Evolutionary conservation across 92 coral and sea anemone species (phyloP), one percentile per base, ranked within the genome.

Genomic region (Diadumene lineata): DNA sequence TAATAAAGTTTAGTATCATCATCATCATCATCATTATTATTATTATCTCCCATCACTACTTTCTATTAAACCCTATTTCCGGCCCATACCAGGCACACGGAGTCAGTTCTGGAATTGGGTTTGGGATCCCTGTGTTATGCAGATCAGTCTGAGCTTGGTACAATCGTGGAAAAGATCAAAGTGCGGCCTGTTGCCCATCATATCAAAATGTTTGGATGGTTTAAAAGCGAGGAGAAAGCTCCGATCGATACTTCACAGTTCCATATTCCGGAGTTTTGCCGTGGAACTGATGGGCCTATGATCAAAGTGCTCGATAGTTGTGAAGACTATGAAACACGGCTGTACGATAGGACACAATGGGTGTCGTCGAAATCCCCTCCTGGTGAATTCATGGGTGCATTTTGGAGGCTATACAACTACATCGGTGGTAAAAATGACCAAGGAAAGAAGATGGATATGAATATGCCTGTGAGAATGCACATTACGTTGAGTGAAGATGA

Each of bases 161-260:
- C n/a, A n/a, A n/a, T n/a, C n/a, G n/a, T n/a, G n/a, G n/a, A n/a
- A n/a, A n/a, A n/a, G n/a, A n/a, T n/a, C n/a, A n/a, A n/a, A n/a
- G n/a, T n/a, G n/a, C n/a, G n/a, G n/a, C n/a, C n/a, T n/a, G n/a
- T n/a, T n/a, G n/a, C n/a, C n/a, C n/a, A 38, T 38, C 48, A 38
- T 4, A 13, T 13, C 48, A 38, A 38, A 38, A 65, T 77, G 82
- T 65, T 77, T 2, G 56, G 76, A 16, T 77, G 82, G 82, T 77
- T 77, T 55, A 77, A 68, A 66, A 64, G 82, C 58, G 82, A 77
- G 34, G 82, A 77, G 30, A 77, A 77, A 31, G 75, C 76, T 63
- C 56, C 69, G 24, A 34, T 34, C 19, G 82, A 77, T 46, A 56
- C 76, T 19, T 67, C 22, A 19, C 34, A 77, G 29, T 77, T 77